Percentiles rank a stretch among this genome's conserved stretches.
Conservation (phyloP, 1,140 invertebrate genomes). For the Tetraneura akinire region DNA sequence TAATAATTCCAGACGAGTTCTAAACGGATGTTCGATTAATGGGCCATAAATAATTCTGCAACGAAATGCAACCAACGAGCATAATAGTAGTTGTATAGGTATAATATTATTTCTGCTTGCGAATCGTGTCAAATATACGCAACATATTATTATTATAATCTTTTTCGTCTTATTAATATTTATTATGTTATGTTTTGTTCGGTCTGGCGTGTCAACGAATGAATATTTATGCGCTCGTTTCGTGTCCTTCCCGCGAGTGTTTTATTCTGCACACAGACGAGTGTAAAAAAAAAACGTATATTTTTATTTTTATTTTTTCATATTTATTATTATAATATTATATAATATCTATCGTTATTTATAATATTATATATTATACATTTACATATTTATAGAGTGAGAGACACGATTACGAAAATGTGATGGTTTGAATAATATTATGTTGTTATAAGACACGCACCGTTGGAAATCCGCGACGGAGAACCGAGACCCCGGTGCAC, state of each 20-base stretch:
- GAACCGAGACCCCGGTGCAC: not conserved
- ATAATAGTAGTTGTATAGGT: too few species aligned
- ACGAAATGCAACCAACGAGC: not conserved
- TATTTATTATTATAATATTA: too few species aligned
- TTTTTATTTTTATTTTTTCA: too few species aligned
- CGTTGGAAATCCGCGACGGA: not conserved
- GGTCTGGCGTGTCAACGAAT: not conserved
- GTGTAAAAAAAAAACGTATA: not conserved
- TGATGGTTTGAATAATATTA: too few species aligned
- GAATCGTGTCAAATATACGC: conserved; percentile 33
- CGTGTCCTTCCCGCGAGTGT: not conserved
- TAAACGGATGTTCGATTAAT: not conserved
- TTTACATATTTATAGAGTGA: not conserved
- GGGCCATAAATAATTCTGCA: not conserved
- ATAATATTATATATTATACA: too few species aligned
- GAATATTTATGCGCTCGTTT: conserved; percentile 31
- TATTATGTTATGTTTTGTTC: conserved; percentile 22
- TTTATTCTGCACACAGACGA: not conserved
- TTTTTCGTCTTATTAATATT: conserved; percentile 43
- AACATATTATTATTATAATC: conserved; percentile 22
- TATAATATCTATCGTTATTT: too few species aligned
- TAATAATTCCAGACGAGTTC: not conserved
- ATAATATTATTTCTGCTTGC: not conserved
- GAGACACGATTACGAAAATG: not conserved
- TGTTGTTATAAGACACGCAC: too few species aligned